Base-by-base conservation (phyloP, 2,797 vertebrate genomes). In the Gallinago solitaria region DNA sequence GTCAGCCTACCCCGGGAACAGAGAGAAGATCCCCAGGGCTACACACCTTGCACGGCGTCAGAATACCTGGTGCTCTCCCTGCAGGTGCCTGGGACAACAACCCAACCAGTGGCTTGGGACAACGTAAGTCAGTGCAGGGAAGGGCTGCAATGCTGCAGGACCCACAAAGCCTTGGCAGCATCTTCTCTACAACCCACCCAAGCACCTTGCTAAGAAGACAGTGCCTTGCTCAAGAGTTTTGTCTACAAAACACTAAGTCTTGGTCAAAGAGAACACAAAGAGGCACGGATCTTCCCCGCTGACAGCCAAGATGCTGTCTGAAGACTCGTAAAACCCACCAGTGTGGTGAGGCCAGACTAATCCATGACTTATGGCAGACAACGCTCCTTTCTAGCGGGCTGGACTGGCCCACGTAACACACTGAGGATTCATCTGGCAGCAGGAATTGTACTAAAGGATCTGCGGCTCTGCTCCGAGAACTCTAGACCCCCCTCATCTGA, bases 251-350 rank as follows among this genome's bases (percentile, higher is more conserved):
- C 7, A 9, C 21, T 9, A 21, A 84, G 35, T 28, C 54, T 76
- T 48, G 35, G 21, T 89, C 56, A 76, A 87, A 37, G 14, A 16
- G 0, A 82, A 82, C 9, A n/a, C 4, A 21, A 92, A 89, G 50
- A 73, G 13, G 35, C 63, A 69, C 21, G 61, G 35, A 54, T 74
- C 45, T 71, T 80, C 65, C 64, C 79, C 47, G 65, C 73, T 90
- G 73, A 81, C 61, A 81, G 61, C 48, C 32, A 53, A 64, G 69
- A 57, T 74, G 53, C 33, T 91, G 69, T 39, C 61, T 95, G 45
- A 56, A 94, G 45, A 51, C 53, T 88, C 60, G 53, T 53, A 41
- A 88, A 90, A 87, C 10, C 11, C 27, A 65, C 24, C 60, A 35
- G n/a, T 23, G 37, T 5, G 15, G 61, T 16, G 54, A 84, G 74